Evolutionary conservation across 2,113 vertebrate species (phyloP).

Genomic region (Numida meleagris): DNA sequence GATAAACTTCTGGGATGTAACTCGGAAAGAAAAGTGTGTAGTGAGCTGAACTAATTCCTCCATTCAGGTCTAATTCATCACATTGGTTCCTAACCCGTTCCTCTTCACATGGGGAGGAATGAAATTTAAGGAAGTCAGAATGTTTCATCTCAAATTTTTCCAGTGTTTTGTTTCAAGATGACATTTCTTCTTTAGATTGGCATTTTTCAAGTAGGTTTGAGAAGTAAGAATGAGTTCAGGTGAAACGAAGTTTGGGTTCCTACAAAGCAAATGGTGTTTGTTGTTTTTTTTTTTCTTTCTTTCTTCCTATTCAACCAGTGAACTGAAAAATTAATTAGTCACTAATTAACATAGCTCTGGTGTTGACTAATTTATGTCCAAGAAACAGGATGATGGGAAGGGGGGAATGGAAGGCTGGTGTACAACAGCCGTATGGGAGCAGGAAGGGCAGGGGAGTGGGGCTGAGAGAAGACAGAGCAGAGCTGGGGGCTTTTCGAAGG

Average conservation of each 20-base stretch:
- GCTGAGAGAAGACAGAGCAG: background rate
- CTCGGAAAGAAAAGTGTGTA: background rate
- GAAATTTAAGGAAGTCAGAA: background rate
- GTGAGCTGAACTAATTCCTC: background rate
- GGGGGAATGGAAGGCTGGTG: background rate
- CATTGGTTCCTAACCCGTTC: background rate
- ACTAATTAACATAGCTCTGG: slow-evolving; percentile 18
- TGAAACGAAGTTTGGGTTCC: background rate
- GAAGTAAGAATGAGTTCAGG: background rate
- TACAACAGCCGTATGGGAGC: background rate
- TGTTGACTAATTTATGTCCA: slow-evolving; percentile 12
- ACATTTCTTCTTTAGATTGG: background rate
- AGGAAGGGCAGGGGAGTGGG: background rate
- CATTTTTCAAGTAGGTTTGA: background rate
- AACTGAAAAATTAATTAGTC: slow-evolving; percentile 35
- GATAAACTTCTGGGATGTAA: background rate
- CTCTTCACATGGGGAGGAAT: background rate
- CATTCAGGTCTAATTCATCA: slow-evolving; percentile 14
- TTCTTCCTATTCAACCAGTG: background rate
- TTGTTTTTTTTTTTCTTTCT: background rate
- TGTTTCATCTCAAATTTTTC: background rate
- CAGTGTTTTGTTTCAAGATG: background rate
- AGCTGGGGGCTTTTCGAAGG: background rate
- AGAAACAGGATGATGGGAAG: background rate
- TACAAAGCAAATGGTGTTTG: background rate